Conservation (phyloP, 2,113 vertebrate genomes). For the Ammospiza caudacuta region DNA sequence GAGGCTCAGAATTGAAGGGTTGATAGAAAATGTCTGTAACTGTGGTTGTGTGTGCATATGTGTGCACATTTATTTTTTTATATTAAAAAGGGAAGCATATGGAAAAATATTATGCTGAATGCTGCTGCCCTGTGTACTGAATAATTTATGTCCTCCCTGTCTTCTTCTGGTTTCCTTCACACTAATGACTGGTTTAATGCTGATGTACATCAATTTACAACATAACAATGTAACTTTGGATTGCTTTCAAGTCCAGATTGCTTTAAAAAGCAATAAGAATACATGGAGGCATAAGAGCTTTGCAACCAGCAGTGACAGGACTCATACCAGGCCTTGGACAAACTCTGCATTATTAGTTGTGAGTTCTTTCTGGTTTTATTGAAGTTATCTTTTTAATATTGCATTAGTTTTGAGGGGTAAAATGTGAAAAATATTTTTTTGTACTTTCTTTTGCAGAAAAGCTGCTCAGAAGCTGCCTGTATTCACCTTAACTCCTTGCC, state of each 20-base stretch:
- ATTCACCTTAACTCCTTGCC: background rate
- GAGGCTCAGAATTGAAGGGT: background rate
- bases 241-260: conserved; percentile 47
- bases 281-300: conserved; percentile 1
- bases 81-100: background rate
- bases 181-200: conserved; percentile 21
- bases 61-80: background rate
- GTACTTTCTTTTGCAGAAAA: background rate
- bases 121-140: background rate
- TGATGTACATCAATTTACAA: conserved; percentile 51
- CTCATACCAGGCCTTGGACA: background rate
- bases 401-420: conserved; percentile 24
- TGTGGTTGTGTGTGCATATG: background rate
- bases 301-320: background rate
- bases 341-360: background rate
- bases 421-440: background rate
- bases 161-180: conserved; percentile 19
- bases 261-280: conserved; percentile 45
- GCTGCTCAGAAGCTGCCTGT: background rate
- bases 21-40: background rate
- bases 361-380: conserved; percentile 13
- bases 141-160: conserved; percentile 41
- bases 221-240: conserved; percentile 29
- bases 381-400: conserved; percentile 23
- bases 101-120: conserved; percentile 11